Percentiles rank a stretch among this genome's conserved stretches.
Conservation (phyloP, 2,888 invertebrate genomes). For the Pegoplata infirma region DNA sequence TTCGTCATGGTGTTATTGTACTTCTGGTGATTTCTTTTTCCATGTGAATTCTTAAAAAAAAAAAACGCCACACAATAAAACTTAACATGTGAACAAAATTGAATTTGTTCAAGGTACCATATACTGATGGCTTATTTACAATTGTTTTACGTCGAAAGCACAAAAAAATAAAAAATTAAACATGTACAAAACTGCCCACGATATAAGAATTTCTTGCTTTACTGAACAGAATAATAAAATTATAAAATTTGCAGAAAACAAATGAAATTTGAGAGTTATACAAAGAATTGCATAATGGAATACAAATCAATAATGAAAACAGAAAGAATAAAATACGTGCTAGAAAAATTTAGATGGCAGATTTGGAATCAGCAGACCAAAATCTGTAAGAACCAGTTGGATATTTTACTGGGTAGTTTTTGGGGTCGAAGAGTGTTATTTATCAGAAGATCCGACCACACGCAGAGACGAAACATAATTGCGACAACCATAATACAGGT, state of each 20-base stretch:
- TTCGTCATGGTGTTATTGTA: too few species aligned
- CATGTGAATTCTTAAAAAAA: not conserved
- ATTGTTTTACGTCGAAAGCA: not conserved
- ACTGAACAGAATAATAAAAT: slow-evolving; percentile 1
- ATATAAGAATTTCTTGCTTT: not conserved
- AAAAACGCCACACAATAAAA: not conserved
- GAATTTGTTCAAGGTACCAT: not conserved
- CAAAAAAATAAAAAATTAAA: not conserved
- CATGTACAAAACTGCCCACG: slow-evolving; percentile 1
- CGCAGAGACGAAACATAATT: too few species aligned
- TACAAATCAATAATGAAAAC: slow-evolving; percentile 48
- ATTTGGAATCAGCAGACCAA: too few species aligned
- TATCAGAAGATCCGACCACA: too few species aligned
- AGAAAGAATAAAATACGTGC: not conserved
- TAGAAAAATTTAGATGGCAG: too few species aligned
- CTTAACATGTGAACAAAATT: not conserved
- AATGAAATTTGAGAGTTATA: slow-evolving; percentile 42
- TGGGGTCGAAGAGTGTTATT: too few species aligned
- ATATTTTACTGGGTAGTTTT: too few species aligned
- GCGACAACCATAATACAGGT: too few species aligned
- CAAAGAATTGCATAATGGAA: slow-evolving; percentile 52
- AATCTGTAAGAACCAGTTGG: too few species aligned
- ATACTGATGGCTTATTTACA: too few species aligned
- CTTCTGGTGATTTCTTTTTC: too few species aligned
- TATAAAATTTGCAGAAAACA: too few species aligned